Conservation (phyloP, 2,888 invertebrate species). For the Noctua fimbriata region DNA sequence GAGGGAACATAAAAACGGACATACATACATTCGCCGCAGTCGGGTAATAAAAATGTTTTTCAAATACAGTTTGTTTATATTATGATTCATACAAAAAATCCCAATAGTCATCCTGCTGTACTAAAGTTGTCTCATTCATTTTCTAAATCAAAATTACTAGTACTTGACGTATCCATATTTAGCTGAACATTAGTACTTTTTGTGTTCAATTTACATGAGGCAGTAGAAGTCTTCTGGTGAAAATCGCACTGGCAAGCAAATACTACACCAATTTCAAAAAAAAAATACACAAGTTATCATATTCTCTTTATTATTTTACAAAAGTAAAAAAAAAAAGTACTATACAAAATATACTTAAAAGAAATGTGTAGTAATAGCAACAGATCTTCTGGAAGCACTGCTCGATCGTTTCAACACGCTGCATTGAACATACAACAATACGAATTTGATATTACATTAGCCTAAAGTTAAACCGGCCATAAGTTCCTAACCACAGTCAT, state of each 20-base stretch:
- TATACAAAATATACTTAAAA: background rate
- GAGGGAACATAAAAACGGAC: too few relatives aligned
- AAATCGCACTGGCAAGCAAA: too few relatives aligned
- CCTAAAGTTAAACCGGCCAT: background rate
- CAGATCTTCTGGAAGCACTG: too few relatives aligned
- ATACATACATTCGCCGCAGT: too few relatives aligned
- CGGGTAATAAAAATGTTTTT: conserved; percentile 1
- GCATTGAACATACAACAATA: background rate
- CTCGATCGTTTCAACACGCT: background rate
- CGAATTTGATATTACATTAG: background rate
- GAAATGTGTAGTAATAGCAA: too few relatives aligned
- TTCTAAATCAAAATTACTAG: too few relatives aligned
- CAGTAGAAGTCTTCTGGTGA: too few relatives aligned
- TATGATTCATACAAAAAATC: conserved; percentile 3
- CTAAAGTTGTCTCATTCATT: background rate
- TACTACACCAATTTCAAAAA: background rate
- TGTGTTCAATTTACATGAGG: background rate
- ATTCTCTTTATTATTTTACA: conserved; percentile 71
- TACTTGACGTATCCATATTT: too few relatives aligned
- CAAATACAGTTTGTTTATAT: background rate
- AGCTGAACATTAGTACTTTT: background rate
- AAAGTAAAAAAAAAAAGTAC: conserved; percentile 21
- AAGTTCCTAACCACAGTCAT: conserved; percentile 10
- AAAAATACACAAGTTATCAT: conserved; percentile 12
- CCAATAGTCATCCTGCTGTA: background rate